Evolutionary conservation across 2,797 vertebrate genomes (phyloP).

Genomic region (Poecilia gillii): DNA sequence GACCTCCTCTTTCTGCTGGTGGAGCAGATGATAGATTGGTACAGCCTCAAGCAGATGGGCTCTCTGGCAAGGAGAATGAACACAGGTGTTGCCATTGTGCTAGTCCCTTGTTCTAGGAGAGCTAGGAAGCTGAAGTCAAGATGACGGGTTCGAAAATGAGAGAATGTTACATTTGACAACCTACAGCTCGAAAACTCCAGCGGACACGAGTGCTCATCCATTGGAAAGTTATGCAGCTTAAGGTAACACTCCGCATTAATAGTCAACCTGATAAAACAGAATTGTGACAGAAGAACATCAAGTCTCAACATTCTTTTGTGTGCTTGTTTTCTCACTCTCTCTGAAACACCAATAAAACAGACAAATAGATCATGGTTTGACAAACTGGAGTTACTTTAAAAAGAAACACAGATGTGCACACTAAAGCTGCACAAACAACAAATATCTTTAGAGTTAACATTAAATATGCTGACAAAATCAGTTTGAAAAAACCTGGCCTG

Average conservation of each 20-base stretch:
- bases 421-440: conserved; percentile 69
- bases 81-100: conserved; percentile 24
- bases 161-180: conserved; percentile 77
- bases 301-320: conserved; percentile 40
- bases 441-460: conserved; percentile 8
- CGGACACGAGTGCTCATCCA: conserved; percentile 99
- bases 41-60: conserved; percentile 69
- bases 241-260: conserved; percentile 99
- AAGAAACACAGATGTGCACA: conserved; percentile 58
- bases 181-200: conserved; percentile 99
- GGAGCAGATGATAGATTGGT: conserved; percentile 61
- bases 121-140: conserved; percentile 61
- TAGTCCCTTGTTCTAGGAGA: conserved; percentile 42
- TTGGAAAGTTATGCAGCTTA: conserved; percentile 99
- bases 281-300: conserved; percentile 67
- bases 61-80: conserved; percentile 50
- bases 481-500: background rate
- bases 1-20: conserved; percentile 61
- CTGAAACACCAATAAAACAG: conserved; percentile 26
- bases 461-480: background rate
- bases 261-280: conserved; percentile 90
- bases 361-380: conserved; percentile 36
- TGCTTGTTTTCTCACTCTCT: conserved; percentile 11
- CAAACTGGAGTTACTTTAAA: conserved; percentile 44
- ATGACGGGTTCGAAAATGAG: conserved; percentile 61